These are phyloP conservation scores for Andrena bicolor DNA, from an alignment of 2,888 invertebrate genomes.

Conservation along the genomic window DNA sequence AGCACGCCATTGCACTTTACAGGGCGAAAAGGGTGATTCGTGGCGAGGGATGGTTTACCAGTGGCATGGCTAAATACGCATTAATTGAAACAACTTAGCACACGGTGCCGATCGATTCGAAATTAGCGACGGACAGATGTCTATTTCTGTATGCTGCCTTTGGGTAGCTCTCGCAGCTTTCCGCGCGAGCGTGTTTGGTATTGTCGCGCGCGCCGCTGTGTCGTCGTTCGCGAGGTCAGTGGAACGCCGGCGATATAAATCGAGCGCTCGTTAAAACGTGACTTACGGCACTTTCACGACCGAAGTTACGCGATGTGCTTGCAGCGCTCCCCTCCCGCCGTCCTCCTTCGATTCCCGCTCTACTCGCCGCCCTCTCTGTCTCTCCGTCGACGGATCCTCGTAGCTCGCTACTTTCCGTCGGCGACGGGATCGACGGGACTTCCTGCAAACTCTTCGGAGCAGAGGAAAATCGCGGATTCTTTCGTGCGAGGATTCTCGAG, in stretches of 20 bases:
- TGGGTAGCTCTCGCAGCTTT: constrained; percentile 35
- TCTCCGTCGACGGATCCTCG: neutral
- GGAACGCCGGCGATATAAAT: constrained; percentile 64
- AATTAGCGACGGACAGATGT: constrained; percentile 15
- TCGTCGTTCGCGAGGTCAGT: constrained; percentile 61
- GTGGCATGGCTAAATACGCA: neutral
- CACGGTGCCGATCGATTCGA: constrained; percentile 31
- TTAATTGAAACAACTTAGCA: neutral
- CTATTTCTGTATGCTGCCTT: constrained; percentile 38
- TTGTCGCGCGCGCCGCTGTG: constrained; percentile 33
- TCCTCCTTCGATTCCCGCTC: constrained; percentile 27
- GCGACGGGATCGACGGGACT: neutral
- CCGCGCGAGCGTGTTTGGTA: constrained; percentile 17
- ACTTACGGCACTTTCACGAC: constrained; percentile 68
- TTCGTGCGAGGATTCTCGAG: neutral
- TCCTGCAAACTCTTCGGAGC: neutral
- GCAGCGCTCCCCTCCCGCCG: constrained; percentile 43
- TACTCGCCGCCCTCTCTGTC: constrained; percentile 22
- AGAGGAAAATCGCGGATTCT: neutral
- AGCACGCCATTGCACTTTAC: neutral
- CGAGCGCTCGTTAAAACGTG: constrained; percentile 67
- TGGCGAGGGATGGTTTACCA: neutral
- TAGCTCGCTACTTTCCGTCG: constrained; percentile 8
- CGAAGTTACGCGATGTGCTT: constrained; percentile 52
- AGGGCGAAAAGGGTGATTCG: neutral